phyloP scores from a whole-genome alignment of 2,888 invertebrate genomes.

The Parapristionchus giblindavisi region DNA sequence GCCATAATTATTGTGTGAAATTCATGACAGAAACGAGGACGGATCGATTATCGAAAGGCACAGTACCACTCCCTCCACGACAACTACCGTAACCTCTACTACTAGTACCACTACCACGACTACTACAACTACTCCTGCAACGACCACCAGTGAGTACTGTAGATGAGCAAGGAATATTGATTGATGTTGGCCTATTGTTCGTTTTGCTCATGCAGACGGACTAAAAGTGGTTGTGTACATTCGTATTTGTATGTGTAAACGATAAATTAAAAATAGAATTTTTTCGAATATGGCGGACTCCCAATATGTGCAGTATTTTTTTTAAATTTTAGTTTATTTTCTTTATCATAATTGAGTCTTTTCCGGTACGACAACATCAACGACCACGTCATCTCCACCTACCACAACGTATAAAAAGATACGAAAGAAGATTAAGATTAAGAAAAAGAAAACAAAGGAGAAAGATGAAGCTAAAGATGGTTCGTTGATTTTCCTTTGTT shows the following conservation, averaged over 20 bases:
- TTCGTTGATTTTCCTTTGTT: not conserved
- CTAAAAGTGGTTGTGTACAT: too few relatives aligned
- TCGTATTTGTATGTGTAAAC: too few relatives aligned
- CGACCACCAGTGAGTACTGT: not conserved
- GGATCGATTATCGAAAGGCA: too few relatives aligned
- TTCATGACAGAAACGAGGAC: too few relatives aligned
- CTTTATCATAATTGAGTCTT: too few relatives aligned
- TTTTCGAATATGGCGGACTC: too few relatives aligned
- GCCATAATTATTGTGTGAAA: too few relatives aligned
- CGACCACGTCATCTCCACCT: constrained; percentile 21
- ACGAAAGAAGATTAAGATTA: constrained; percentile 20
- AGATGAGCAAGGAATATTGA: not conserved
- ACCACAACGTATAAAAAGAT: constrained; percentile 27
- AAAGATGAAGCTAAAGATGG: not conserved
- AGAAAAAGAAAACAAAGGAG: constrained; percentile 25
- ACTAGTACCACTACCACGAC: not conserved
- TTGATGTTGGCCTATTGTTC: not conserved
- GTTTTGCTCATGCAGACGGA: too few relatives aligned
- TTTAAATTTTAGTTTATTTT: too few relatives aligned
- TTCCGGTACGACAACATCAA: not conserved
- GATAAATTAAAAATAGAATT: too few relatives aligned
- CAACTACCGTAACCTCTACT: not conserved
- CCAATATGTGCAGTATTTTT: too few relatives aligned
- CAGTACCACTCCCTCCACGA: not conserved
- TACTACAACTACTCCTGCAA: not conserved